Percentiles rank a stretch among this genome's conserved stretches.
These are phyloP conservation scores for Columba guinea DNA, from an alignment of 2,797 vertebrate genomes.

Conservation along the genomic window DNA sequence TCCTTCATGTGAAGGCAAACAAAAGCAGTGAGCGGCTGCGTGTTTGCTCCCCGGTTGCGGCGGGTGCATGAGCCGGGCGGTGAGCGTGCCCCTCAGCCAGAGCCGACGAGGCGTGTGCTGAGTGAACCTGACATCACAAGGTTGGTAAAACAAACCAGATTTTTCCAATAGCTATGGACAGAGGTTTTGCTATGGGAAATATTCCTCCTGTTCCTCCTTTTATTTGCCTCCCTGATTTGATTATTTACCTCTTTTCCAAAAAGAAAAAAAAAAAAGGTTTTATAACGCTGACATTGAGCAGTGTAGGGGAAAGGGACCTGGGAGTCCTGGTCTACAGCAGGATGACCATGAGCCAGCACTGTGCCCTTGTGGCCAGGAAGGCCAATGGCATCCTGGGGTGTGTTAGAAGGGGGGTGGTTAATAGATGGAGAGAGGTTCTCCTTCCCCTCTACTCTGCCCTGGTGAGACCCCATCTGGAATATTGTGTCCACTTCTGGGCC, in stretches of 20 bases:
- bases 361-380: too few species aligned
- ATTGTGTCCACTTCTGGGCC: too few species aligned
- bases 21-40: not conserved
- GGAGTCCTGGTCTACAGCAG: too few species aligned
- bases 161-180: not conserved
- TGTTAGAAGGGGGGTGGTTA: too few species aligned
- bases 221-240: not conserved
- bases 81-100: not conserved
- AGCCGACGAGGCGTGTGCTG: not conserved
- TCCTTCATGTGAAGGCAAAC: not conserved
- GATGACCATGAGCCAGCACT: too few species aligned
- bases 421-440: too few species aligned
- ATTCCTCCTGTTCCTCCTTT: not conserved
- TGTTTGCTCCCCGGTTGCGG: not conserved
- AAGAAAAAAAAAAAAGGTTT: not conserved
- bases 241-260: not conserved
- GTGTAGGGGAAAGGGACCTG: too few species aligned
- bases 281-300: not conserved
- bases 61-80: not conserved
- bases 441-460: too few species aligned
- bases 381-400: too few species aligned
- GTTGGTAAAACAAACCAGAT: not conserved
- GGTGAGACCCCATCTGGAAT: too few species aligned
- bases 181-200: not conserved
- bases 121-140: constrained; percentile 16